Base-by-base conservation (phyloP, 2,797 vertebrate genomes). In the Lacerta viridis region DNA sequence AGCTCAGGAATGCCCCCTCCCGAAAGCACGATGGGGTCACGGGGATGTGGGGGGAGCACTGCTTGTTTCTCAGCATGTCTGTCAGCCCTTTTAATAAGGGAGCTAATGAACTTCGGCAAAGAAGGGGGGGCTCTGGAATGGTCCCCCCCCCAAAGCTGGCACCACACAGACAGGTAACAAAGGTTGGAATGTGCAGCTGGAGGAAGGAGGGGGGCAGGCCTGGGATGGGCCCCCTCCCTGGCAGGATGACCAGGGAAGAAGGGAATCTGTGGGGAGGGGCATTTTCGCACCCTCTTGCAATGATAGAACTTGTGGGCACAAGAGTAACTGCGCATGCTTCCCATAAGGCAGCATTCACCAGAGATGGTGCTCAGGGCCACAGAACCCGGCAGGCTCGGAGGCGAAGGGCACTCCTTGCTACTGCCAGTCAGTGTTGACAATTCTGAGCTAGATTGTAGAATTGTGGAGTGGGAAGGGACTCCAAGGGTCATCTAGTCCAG, bases 41-140 rank as follows among this genome's bases (percentile, higher is more conserved):
- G 9, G 55, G 33, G 74, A 23, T 1, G 4, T 13, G 43, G 43
- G 43, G 66, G 18, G n/a, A 5, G 41, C 20, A 3, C 33, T 25
- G 3, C 33, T 90, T 23, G 1, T 76, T 78, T 55, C 78, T 88
- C 85, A 80, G 2, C 15, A 50, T 4, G 1, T 92, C 87, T 91
- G 81, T 90, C 90, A 91, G 77, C 69, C 25, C 83, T 59, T 93
- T 91, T 89, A 94, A 90, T 92, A 41, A 91, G 41, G 4, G 7
- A 71, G 77, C 43, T 87, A 72, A 85, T 92, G 89, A 87, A 64
- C 50, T 43, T 7, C 2, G 43, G 50, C 68, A 33, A 55, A 6
- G 2, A 4, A 9, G 46, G 27, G 13, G 27, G 43, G 68, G 46
- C 80, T 68, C 75, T 15, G 72, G 27, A 18, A 75, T 50, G 39